Conservation (phyloP, 2,113 vertebrate genomes). For the Solea solea region DNA sequence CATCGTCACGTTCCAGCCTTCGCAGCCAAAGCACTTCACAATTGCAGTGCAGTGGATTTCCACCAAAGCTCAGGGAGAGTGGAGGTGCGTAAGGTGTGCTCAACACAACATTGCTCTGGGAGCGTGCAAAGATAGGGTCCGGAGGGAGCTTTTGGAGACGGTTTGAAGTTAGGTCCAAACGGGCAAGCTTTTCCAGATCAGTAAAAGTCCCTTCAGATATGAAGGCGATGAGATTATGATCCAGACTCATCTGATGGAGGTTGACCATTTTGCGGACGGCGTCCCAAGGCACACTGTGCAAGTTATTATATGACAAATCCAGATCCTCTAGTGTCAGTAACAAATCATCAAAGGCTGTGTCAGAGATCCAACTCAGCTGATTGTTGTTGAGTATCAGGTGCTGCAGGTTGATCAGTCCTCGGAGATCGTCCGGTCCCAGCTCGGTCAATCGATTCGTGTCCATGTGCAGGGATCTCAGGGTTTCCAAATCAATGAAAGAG, state of each 20-base stretch:
- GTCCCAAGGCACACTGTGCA: conserved; percentile 92
- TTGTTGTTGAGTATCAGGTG: conserved; percentile 98
- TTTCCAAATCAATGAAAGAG: conserved; percentile 95
- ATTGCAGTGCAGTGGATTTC: conserved; percentile 96
- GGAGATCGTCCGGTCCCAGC: conserved; percentile 90
- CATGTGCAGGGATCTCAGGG: conserved; percentile 92
- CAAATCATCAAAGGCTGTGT: conserved; percentile 91
- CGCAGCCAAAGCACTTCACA: conserved; percentile 96
- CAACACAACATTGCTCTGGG: conserved; percentile 82
- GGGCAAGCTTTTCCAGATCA: conserved; percentile 91
- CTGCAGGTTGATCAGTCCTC: conserved; percentile 94
- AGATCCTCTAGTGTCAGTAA: conserved; percentile 92
- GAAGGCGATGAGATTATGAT: conserved; percentile 93
- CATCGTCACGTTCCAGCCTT: conserved; percentile 90
- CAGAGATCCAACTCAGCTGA: conserved; percentile 88
- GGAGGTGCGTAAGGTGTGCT: conserved; percentile 89
- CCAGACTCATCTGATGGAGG: conserved; percentile 96
- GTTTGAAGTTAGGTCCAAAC: conserved; percentile 95
- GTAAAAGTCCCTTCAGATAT: conserved; percentile 94
- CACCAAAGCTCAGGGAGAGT: conserved; percentile 93
- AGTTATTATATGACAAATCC: conserved; percentile 97
- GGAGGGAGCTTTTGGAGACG: conserved; percentile 96
- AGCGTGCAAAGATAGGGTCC: conserved; percentile 93
- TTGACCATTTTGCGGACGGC: conserved; percentile 94
- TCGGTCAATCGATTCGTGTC: conserved; percentile 93